phyloP scores from a whole-genome alignment of 2,797 vertebrate species.

The Champsocephalus gunnari region DNA sequence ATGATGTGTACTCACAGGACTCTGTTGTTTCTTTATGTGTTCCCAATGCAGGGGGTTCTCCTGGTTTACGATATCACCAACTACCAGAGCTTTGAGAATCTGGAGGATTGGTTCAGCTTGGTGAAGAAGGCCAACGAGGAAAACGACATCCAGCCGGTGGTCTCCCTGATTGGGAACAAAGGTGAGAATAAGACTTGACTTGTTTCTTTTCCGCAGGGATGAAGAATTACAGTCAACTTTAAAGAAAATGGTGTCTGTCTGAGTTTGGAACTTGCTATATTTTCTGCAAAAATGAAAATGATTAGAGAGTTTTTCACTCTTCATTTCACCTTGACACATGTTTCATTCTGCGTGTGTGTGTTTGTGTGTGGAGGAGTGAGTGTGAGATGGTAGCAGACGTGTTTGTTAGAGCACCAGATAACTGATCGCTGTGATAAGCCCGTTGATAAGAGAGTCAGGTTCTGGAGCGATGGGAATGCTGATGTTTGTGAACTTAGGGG shows the following conservation, averaged over 20 bases:
- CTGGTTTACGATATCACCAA: conserved; percentile 99
- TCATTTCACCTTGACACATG: conserved; percentile 40
- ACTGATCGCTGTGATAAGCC: conserved; percentile 74
- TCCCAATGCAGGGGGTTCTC: conserved; percentile 89
- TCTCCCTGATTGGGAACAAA: conserved; percentile 97
- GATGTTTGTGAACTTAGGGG: conserved; percentile 80
- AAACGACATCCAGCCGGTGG: conserved; percentile 90
- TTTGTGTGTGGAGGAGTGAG: conserved; percentile 67
- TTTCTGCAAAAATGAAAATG: conserved; percentile 23
- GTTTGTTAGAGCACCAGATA: conserved; percentile 71
- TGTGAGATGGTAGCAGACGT: conserved; percentile 69
- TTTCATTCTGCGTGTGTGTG: conserved; percentile 53
- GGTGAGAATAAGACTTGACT: conserved; percentile 85
- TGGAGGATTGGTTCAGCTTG: conserved; percentile 96
- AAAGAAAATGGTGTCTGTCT: neutral
- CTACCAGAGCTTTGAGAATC: conserved; percentile 98
- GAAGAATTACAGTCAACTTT: neutral
- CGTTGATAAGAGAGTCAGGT: conserved; percentile 64
- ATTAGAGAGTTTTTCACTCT: conserved; percentile 23
- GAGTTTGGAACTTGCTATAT: conserved; percentile 3
- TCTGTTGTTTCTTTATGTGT: conserved; percentile 49
- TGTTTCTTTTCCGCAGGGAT: neutral
- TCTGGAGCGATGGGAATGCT: conserved; percentile 76
- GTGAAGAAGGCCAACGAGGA: conserved; percentile 97
- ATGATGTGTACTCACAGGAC: neutral